Conservation (phyloP, 1,140 invertebrate genomes). For the Trinorchestia longiramus region DNA sequence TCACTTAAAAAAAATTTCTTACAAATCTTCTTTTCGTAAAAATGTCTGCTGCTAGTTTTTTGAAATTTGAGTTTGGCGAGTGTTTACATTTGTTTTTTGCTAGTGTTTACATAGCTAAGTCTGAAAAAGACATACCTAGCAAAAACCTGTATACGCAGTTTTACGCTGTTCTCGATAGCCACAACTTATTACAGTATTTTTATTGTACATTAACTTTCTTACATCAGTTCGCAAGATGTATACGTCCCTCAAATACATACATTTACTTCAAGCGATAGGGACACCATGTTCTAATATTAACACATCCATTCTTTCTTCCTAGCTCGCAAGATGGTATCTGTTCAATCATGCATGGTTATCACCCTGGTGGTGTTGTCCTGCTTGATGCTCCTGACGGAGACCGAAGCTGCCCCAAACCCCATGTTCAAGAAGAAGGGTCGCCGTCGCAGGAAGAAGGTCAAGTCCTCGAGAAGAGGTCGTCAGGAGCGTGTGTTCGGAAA, state of each 20-base stretch:
- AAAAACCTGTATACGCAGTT: too few species aligned
- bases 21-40: too few species aligned
- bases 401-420: not conserved
- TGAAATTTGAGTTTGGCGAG: too few species aligned
- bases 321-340: slow-evolving; percentile 18
- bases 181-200: not conserved
- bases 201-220: not conserved
- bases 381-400: not conserved
- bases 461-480: not conserved
- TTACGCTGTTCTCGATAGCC: too few species aligned
- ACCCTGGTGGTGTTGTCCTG: slow-evolving; percentile 46
- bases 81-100: too few species aligned
- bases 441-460: not conserved
- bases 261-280: not conserved
- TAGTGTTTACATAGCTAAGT: too few species aligned
- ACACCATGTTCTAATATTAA: not conserved
- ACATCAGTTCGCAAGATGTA: not conserved
- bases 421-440: not conserved
- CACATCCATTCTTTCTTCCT: not conserved
- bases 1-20: too few species aligned
- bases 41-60: too few species aligned
- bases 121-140: too few species aligned
- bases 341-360: slow-evolving; percentile 34
- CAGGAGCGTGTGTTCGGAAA: slow-evolving; percentile 46
- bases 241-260: not conserved